These are phyloP conservation scores for Coreius guichenoti DNA, from an alignment of 2,797 vertebrate genomes.

Conservation along the genomic window DNA sequence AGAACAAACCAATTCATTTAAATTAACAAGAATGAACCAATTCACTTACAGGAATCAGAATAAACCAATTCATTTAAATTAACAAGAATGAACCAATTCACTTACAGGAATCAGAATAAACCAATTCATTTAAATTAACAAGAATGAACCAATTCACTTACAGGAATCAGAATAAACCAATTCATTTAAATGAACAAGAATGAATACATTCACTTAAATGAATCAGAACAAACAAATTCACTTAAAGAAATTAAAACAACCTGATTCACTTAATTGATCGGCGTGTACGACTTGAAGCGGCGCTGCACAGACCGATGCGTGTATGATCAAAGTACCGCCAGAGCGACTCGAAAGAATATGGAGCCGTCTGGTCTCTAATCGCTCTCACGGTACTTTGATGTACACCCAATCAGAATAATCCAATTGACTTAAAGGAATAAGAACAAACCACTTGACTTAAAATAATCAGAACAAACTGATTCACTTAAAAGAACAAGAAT, in stretches of 20 bases:
- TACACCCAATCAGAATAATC: neutral
- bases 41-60: neutral
- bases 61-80: neutral
- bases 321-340: too few species aligned
- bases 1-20: neutral
- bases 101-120: neutral
- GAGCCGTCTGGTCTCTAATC: too few species aligned
- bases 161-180: neutral
- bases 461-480: neutral
- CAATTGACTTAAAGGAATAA: neutral
- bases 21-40: neutral
- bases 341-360: too few species aligned
- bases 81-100: neutral
- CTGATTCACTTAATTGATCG: too few species aligned
- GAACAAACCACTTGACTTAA: neutral
- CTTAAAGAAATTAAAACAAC: neutral
- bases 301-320: too few species aligned
- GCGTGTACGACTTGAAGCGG: too few species aligned
- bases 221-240: neutral
- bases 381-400: too few species aligned
- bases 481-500: neutral
- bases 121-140: too few species aligned
- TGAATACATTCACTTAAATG: neutral
- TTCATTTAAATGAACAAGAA: too few species aligned
- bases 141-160: neutral